Evolutionary conservation across 2,888 invertebrate genomes (phyloP).

Genomic region (Troides oblongomaculatus): DNA sequence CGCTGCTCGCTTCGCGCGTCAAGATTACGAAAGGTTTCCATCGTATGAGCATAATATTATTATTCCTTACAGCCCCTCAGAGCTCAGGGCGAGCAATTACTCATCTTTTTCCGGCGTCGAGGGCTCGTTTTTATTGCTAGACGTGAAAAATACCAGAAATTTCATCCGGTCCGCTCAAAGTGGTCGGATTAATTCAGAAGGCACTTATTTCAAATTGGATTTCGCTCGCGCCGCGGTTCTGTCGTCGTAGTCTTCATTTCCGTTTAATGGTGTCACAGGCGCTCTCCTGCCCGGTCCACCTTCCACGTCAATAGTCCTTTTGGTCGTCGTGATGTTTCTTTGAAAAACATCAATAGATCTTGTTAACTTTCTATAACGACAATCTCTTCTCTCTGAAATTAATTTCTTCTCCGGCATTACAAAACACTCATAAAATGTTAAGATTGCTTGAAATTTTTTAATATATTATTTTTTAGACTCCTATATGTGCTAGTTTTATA

Average conservation of each 20-base stretch:
- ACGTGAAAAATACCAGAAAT: conserved; percentile 80
- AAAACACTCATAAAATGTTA: no score
- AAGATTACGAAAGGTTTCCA: conserved; percentile 66
- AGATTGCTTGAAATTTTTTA: no score
- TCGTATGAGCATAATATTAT: conserved; percentile 70
- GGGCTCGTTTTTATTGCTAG: conserved; percentile 76
- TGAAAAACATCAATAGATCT: conserved; percentile 16
- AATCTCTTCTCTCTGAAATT: neutral
- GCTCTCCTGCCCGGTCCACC: conserved; percentile 24
- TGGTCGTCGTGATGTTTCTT: conserved; percentile 2
- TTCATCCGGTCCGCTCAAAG: conserved; percentile 75
- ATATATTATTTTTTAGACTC: no score
- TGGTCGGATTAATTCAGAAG: conserved; percentile 78
- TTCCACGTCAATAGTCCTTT: conserved; percentile 19
- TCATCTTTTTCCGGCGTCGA: conserved; percentile 72
- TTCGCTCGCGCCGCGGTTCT: conserved; percentile 62
- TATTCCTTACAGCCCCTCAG: conserved; percentile 71
- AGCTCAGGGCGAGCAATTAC: conserved; percentile 70
- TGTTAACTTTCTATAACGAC: conserved; percentile 13
- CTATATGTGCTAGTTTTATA: no score
- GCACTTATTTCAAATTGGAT: conserved; percentile 80
- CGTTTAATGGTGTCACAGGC: conserved; percentile 64
- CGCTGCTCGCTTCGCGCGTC: conserved; percentile 35
- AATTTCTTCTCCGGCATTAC: neutral
- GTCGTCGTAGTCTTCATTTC: conserved; percentile 60